These are phyloP conservation scores for Syritta pipiens DNA, from an alignment of 2,888 invertebrate genomes.

Conservation along the genomic window DNA sequence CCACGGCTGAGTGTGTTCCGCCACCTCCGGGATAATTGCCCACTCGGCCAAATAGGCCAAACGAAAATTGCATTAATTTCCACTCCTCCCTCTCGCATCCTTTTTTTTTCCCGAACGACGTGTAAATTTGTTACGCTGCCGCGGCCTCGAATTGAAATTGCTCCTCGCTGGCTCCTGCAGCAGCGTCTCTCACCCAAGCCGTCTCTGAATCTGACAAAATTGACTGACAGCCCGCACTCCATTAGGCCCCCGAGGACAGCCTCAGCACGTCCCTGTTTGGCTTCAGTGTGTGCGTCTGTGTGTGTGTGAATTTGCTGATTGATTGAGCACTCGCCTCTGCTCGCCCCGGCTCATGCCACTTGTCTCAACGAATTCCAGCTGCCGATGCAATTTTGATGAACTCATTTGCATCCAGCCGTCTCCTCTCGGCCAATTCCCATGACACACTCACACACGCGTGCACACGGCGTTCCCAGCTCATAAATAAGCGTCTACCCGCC, in stretches of 20 bases:
- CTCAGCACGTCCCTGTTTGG: not conserved
- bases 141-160: conserved; percentile 53
- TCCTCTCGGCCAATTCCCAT: conserved; percentile 45
- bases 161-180: conserved; percentile 20
- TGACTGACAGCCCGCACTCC: conserved; percentile 62
- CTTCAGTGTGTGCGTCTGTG: conserved; percentile 11
- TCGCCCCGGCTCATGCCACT: conserved; percentile 53
- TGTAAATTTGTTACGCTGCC: conserved; percentile 55
- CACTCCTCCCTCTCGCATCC: conserved; percentile 34
- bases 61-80: conserved; percentile 44
- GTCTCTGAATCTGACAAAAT: conserved; percentile 58
- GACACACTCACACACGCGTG: too few relatives aligned
- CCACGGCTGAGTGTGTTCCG: conserved; percentile 1
- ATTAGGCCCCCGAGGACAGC: conserved; percentile 58
- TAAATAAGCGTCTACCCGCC: conserved; percentile 44
- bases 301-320: conserved; percentile 44
- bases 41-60: conserved; percentile 16
- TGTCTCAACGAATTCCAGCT: conserved; percentile 51
- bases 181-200: not conserved
- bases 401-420: conserved; percentile 55
- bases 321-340: conserved; percentile 58
- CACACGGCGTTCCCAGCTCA: too few relatives aligned
- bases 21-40: conserved; percentile 47
- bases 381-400: conserved; percentile 63
- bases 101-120: conserved; percentile 41